phyloP scores from a whole-genome alignment of 1,140 invertebrate genomes.

The Ditylenchus dipsaci region DNA sequence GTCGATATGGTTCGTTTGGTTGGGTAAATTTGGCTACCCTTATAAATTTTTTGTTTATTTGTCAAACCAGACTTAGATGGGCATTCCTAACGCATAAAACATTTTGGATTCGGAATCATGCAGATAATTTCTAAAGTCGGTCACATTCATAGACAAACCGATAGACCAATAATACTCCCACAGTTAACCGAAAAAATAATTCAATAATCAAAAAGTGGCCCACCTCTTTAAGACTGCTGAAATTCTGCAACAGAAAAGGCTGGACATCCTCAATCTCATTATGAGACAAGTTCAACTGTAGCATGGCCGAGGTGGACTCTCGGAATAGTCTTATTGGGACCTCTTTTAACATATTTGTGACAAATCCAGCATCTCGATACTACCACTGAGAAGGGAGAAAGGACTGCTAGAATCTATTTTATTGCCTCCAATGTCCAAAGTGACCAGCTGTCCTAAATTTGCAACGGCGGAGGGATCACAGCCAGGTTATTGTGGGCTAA shows the following conservation, averaged over 20 bases:
- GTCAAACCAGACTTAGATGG: no score
- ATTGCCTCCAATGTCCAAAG: slow-evolving; percentile 44
- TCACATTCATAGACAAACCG: no score
- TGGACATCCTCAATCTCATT: slow-evolving; percentile 42
- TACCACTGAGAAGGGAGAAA: slow-evolving; percentile 19
- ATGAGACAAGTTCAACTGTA: slow-evolving; percentile 24
- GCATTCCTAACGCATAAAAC: no score
- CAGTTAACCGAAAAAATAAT: not conserved
- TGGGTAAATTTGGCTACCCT: not conserved
- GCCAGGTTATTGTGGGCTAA: slow-evolving; percentile 40
- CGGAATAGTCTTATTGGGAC: slow-evolving; percentile 36
- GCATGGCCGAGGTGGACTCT: slow-evolving; percentile 21
- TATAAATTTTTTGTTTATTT: no score
- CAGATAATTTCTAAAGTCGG: no score
- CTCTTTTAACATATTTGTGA: slow-evolving; percentile 29
- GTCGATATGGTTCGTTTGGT: not conserved
- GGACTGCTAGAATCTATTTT: slow-evolving; percentile 34
- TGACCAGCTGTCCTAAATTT: slow-evolving; percentile 23
- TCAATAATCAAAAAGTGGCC: no score
- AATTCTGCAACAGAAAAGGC: slow-evolving; percentile 34
- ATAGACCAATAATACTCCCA: slow-evolving; percentile 3
- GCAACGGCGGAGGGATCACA: slow-evolving; percentile 38
- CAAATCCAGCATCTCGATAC: slow-evolving; percentile 43
- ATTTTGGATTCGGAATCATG: not conserved
- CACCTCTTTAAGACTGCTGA: slow-evolving; percentile 45